Base-by-base conservation (phyloP, 2,797 vertebrate species). In the Chiroxiphia lanceolata region DNA sequence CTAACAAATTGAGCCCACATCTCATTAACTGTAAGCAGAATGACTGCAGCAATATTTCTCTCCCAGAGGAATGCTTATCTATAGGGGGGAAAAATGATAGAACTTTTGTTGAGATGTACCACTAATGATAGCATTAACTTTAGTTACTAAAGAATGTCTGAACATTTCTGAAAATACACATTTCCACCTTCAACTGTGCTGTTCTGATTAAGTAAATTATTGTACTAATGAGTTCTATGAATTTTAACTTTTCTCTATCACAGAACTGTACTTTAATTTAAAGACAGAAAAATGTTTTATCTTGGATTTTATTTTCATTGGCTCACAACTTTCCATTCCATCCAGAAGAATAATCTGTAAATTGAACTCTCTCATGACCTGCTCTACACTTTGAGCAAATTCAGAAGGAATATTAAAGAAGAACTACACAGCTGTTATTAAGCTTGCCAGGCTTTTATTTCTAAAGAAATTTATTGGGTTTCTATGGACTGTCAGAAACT, bases 11-110 rank as follows among this genome's bases (percentile, higher is more conserved):
- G 94, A 97, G 95, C 94, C 90, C 91, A 96, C 92, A 97, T 97
- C 97, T 98, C 97, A 98, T 98, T 97, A 98, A 97, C 91, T 88
- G 95, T 96, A 96, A 97, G 91, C 91, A 95, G 96, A 97, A 96
- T 96, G 96, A 98, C 94, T 98, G 87, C 67, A 94, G 96, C 75
- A 97, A 98, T 97, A 97, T 92, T 96, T 96, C 95, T 97, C 94
- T 98, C 97, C 97, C 97, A 85, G 84, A 97, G 94, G 96, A 97
- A 95, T 89, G 53, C 87, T 97, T 97, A 97, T 96, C 92, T 93
- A 82, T 63, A 53, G 36, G 89, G 84, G 27, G 21, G 3, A 2
- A 85, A 90, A 94, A 96, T 96, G 84, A 96, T 88, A 97, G 95
- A 97, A 97, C 83, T 97, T 98, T 96, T 97, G 77, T 94, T 98